Conservation (phyloP, 2,113 vertebrate genomes). For the Calonectris borealis region DNA sequence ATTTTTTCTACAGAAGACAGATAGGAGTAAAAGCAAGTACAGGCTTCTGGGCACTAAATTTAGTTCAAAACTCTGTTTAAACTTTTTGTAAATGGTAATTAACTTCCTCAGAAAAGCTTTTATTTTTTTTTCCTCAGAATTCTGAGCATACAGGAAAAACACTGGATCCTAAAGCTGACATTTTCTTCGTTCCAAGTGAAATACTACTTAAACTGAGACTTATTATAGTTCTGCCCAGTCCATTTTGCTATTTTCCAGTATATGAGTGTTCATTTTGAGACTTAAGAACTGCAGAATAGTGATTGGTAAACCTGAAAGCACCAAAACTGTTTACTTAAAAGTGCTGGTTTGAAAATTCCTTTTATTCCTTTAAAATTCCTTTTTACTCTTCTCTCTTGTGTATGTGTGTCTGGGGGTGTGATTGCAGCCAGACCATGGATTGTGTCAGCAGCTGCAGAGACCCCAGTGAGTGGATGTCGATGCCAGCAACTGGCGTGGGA, state of each 20-base stretch:
- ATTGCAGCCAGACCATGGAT: neutral
- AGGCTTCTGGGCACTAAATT: neutral
- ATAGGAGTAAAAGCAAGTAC: neutral
- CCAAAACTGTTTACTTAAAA: neutral
- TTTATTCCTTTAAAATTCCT: neutral
- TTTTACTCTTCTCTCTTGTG: neutral
- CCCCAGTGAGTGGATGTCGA: rapidly evolving
- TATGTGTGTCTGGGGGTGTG: neutral
- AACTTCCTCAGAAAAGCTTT: neutral
- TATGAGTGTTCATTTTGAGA: neutral
- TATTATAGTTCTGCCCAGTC: neutral
- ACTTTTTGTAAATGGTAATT: neutral
- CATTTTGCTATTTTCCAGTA: neutral
- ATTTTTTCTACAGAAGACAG: neutral
- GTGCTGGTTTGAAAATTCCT: neutral
- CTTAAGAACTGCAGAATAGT: neutral
- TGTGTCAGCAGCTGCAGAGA: neutral
- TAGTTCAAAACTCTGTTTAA: neutral
- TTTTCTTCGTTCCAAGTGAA: neutral
- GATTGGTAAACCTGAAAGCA: neutral
- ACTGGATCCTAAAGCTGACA: neutral
- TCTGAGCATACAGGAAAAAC: neutral
- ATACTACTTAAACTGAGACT: neutral
- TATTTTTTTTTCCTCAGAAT: neutral
- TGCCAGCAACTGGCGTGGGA: neutral